phyloP scores from a whole-genome alignment of 2,797 vertebrate species.

The Triplophysa bombifrons region DNA sequence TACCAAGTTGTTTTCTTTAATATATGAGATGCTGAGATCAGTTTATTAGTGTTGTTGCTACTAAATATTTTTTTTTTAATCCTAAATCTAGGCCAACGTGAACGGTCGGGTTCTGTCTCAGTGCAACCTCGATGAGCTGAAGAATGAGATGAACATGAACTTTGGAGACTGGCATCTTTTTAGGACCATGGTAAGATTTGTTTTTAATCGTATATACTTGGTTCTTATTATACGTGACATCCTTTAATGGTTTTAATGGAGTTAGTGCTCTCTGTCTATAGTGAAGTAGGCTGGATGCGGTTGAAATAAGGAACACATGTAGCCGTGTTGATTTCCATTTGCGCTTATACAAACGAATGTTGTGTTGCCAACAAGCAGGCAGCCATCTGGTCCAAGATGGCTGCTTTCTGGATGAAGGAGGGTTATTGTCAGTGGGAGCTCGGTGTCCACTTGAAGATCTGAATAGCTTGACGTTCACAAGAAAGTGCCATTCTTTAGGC shows the following conservation, averaged over 20 bases:
- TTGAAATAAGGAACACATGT: conserved; percentile 78
- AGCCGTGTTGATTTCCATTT: conserved; percentile 69
- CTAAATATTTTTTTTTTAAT: background rate
- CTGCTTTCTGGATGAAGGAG: conserved; percentile 75
- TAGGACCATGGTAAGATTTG: conserved; percentile 84
- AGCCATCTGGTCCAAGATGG: conserved; percentile 81
- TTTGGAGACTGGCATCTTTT: conserved; percentile 99
- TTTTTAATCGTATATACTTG: background rate
- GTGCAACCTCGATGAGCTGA: conserved; percentile 95
- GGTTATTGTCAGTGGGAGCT: conserved; percentile 75
- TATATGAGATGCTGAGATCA: background rate
- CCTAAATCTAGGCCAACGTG: conserved; percentile 86
- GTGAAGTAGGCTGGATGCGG: conserved; percentile 63
- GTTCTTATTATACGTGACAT: background rate
- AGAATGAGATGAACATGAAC: conserved; percentile 98
- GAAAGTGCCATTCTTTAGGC: conserved; percentile 55
- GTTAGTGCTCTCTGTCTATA: conserved; percentile 66
- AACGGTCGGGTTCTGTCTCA: conserved; percentile 94
- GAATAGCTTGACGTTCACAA: conserved; percentile 65
- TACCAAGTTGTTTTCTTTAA: conserved; percentile 30
- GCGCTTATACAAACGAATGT: conserved; percentile 68
- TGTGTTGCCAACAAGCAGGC: conserved; percentile 75
- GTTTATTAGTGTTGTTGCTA: background rate
- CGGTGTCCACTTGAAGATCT: conserved; percentile 58
- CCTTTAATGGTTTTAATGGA: conserved; percentile 9